These are phyloP conservation scores for Cheilosia vulpina DNA, from an alignment of 2,888 invertebrate genomes.

Conservation along the genomic window DNA sequence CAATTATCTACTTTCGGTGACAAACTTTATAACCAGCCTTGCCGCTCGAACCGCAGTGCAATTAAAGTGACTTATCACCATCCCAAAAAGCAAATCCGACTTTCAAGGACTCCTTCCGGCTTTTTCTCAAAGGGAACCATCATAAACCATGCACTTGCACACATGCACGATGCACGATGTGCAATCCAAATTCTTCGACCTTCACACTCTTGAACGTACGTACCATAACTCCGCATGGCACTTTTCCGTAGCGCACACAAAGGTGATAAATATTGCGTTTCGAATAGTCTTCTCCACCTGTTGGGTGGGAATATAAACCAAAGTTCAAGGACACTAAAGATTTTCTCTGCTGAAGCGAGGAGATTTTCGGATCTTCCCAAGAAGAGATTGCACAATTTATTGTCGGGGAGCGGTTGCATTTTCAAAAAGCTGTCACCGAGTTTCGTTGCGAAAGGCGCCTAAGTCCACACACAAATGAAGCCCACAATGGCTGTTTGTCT, in stretches of 20 bases:
- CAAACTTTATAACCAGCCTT: conserved; percentile 36
- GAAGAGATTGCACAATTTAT: conserved; percentile 57
- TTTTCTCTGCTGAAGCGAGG: conserved; percentile 5
- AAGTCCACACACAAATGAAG: background rate
- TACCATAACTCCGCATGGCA: conserved; percentile 10
- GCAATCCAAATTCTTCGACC: conserved; percentile 35
- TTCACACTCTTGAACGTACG: conserved; percentile 32
- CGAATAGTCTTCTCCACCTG: conserved; percentile 25
- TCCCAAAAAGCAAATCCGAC: conserved; percentile 7
- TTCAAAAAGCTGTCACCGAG: conserved; percentile 39
- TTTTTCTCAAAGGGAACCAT: conserved; percentile 55
- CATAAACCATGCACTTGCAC: background rate
- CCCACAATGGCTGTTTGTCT: conserved; percentile 23
- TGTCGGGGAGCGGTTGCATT: conserved; percentile 16
- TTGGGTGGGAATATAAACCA: conserved; percentile 10
- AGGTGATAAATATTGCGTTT: conserved; percentile 43
- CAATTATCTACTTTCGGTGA: conserved; percentile 53
- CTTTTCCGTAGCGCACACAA: conserved; percentile 23
- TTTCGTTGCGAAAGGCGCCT: conserved; percentile 19
- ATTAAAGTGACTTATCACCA: conserved; percentile 65
- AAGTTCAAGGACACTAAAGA: conserved; percentile 40
- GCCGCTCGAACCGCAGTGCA: conserved; percentile 44
- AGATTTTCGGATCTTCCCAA: background rate
- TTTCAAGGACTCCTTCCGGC: conserved; percentile 46
- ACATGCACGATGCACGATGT: conserved; percentile 29